Base-by-base conservation (phyloP, 2,113 vertebrate genomes). In the Copsychus sechellarum region DNA sequence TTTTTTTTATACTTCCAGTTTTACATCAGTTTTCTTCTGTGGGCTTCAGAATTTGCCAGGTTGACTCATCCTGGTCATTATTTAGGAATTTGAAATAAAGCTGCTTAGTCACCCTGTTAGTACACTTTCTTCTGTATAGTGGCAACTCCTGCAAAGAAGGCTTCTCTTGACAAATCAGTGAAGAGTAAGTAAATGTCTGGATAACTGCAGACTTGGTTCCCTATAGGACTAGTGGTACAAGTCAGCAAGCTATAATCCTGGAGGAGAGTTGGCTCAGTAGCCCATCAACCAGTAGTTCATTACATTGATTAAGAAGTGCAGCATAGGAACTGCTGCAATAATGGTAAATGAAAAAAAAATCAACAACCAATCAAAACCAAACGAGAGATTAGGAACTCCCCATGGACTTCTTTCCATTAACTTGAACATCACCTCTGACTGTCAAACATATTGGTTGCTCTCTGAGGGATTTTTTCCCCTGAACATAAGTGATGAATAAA, bases 51-150 rank as follows among this genome's bases (percentile, higher is more conserved):
- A 61, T 88, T 91, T 92, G 60, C 71, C 16, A 70, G 34, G 38
- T 71, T 92, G 74, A 84, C 51, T 93, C 94, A 93, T n/a, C 40
- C 51, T 79, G 84, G 80, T 85, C 45, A 61, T 95, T 94, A 84
- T 73, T 50, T 45, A 64, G 57, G 64, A 90, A 38, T 51, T 38
- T 58, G 65, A 74, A 94, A 58, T 33, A 74, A 84, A 60, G 34
- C 82, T 88, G 91, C 77, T 92, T 86, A 85, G 90, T 94, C 86
- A 93, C 11, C 48, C 48, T 43, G 4, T 50, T 36, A 50, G 58
- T 93, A 82, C 48, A 53, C 69, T 79, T 94, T 69, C 25, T 90
- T 88, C 65, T 73, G 53, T 69, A 25, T 51, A 66, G 57, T 64
- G 64, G 70, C 65, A 94, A 29, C 60, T 60, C 25, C 86, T 72